Conservation (phyloP, 1,140 invertebrate species). For the Hesperophylax magnus region DNA sequence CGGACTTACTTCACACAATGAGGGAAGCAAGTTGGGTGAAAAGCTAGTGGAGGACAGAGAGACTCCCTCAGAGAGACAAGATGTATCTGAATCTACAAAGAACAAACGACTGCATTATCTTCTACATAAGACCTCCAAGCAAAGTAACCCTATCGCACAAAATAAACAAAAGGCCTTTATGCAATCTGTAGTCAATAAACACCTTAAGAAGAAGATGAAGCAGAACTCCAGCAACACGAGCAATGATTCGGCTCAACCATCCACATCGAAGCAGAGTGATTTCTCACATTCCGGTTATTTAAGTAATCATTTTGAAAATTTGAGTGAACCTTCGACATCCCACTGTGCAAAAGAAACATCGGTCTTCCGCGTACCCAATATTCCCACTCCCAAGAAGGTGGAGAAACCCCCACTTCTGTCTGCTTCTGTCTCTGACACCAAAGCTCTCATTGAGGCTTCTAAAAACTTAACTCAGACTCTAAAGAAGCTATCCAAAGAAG, state of each 20-base stretch:
- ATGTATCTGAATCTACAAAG: conserved; percentile 65
- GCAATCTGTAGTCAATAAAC: conserved; percentile 69
- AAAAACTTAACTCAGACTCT: conserved; percentile 93
- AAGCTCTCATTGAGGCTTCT: conserved; percentile 88
- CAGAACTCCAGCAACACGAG: conserved; percentile 52
- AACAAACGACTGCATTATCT: conserved; percentile 69
- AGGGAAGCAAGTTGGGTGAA: no score
- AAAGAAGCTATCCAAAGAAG: conserved; percentile 91
- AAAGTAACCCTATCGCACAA: conserved; percentile 67
- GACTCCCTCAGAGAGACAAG: neutral
- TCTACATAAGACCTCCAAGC: conserved; percentile 70
- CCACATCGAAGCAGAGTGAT: conserved; percentile 65
- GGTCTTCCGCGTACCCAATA: conserved; percentile 26
- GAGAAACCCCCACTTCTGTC: conserved; percentile 42
- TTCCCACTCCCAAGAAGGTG: conserved; percentile 26
- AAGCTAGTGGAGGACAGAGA: no score
- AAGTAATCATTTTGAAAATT: conserved; percentile 59
- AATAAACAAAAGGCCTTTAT: conserved; percentile 70
- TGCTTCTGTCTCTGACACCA: conserved; percentile 74
- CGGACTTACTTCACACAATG: neutral
- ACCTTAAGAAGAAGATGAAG: conserved; percentile 66
- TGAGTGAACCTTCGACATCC: conserved; percentile 62
- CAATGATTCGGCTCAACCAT: conserved; percentile 62
- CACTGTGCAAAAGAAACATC: conserved; percentile 62
- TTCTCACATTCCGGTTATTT: conserved; percentile 61